A percentile compares a stretch with the other conserved stretches of the same genome.
These are phyloP conservation scores for Threskiornis aethiopicus DNA, from an alignment of 2,797 vertebrate genomes.

Conservation along the genomic window DNA sequence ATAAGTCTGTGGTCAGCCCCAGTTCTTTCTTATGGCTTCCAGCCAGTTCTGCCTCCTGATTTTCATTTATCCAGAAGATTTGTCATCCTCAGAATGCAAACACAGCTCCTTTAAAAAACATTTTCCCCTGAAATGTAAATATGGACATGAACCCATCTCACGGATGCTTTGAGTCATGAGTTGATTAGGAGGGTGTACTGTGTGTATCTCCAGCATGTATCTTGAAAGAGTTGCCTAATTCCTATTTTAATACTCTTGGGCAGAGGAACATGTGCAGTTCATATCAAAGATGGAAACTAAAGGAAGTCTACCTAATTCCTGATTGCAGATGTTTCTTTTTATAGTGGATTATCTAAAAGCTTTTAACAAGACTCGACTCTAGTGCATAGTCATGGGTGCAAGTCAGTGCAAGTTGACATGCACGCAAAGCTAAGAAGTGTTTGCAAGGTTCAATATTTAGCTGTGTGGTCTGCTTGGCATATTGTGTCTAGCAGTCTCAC, in stretches of 20 bases:
- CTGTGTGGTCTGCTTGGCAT: neutral
- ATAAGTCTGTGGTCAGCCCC: neutral
- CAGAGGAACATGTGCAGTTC: neutral
- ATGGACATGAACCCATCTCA: neutral
- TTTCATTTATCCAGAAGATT: neutral
- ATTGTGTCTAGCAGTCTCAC: neutral
- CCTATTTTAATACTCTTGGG: neutral
- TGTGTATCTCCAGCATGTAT: neutral
- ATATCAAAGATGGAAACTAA: neutral
- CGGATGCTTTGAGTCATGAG: neutral
- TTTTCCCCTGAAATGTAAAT: neutral
- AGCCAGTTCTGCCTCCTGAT: neutral
- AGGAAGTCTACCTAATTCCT: neutral
- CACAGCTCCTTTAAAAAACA: neutral
- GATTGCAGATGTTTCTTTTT: neutral
- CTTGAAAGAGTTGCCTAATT: neutral
- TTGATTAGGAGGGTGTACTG: neutral
- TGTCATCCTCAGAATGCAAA: neutral
- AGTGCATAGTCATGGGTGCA: neutral
- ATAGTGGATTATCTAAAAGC: neutral
- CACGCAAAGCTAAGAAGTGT: neutral
- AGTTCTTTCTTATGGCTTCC: neutral
- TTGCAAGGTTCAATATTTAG: neutral
- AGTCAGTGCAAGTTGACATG: neutral
- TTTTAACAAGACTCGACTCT: neutral